Conservation (phyloP, 2,797 vertebrate species). For the Crypturellus tataupa region DNA sequence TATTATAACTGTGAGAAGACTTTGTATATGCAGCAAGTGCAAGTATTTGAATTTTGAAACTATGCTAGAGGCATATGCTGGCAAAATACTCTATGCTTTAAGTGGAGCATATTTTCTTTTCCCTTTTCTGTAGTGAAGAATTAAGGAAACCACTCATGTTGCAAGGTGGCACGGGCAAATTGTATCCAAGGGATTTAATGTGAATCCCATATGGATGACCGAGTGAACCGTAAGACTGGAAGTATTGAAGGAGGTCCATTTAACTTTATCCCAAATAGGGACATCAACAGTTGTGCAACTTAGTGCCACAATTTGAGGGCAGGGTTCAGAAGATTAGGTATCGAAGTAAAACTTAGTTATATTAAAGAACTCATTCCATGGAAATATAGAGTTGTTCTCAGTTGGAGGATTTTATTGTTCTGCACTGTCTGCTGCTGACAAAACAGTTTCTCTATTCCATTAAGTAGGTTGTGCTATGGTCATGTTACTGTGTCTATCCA, state of each 20-base stretch:
- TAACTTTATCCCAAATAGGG: background rate
- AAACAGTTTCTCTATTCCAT: background rate
- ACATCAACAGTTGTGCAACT: background rate
- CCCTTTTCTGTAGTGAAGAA: background rate
- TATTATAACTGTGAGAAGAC: background rate
- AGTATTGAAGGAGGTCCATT: background rate
- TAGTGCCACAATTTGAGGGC: accelerated
- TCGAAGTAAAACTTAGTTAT: background rate
- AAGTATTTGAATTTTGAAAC: background rate
- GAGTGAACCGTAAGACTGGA: background rate
- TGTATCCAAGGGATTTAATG: background rate
- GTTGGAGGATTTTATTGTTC: background rate
- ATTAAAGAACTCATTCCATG: background rate
- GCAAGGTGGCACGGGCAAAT: background rate
- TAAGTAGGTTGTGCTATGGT: background rate
- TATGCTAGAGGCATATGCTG: background rate
- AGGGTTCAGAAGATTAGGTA: background rate
- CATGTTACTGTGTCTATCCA: background rate
- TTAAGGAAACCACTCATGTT: background rate
- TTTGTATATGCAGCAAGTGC: background rate
- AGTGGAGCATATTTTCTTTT: accelerated
- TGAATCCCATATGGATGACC: accelerated
- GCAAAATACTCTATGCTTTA: accelerated
- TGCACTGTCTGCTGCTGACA: background rate
- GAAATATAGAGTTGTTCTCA: background rate